A percentile compares a stretch with the other conserved stretches of the same genome.
Conservation (phyloP, 2,113 vertebrate genomes). For the Mustelus asterias region DNA sequence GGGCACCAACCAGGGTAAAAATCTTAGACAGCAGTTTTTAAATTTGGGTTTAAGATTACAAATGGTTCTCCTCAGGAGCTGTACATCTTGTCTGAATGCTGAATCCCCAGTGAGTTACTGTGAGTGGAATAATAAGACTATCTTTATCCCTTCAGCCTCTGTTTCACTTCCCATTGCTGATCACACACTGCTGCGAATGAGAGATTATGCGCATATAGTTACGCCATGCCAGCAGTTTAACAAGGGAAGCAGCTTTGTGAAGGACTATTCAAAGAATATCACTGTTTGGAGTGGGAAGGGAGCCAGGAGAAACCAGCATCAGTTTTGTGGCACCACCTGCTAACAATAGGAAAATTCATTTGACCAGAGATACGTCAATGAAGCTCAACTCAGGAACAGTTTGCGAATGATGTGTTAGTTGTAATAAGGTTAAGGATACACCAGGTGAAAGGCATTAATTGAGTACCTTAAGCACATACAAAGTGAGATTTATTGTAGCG, state of each 20-base stretch:
- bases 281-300: neutral
- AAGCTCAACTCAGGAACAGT: neutral
- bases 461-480: neutral
- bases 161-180: neutral
- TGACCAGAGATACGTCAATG: neutral
- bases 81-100: neutral
- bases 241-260: neutral
- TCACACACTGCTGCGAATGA: neutral
- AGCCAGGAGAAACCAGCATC: neutral
- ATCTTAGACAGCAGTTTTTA: neutral
- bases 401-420: neutral
- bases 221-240: neutral
- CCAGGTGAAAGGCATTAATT: neutral
- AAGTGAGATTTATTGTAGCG: neutral
- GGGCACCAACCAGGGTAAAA: neutral
- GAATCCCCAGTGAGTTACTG: neutral
- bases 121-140: neutral
- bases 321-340: neutral
- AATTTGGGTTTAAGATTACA: neutral
- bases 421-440: neutral
- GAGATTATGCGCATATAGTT: neutral
- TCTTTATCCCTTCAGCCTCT: neutral
- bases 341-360: neutral
- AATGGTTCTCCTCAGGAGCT: neutral
- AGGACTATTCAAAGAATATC: neutral